Conservation (phyloP, 2,888 invertebrate genomes). For the Trichopria drosophilae region DNA sequence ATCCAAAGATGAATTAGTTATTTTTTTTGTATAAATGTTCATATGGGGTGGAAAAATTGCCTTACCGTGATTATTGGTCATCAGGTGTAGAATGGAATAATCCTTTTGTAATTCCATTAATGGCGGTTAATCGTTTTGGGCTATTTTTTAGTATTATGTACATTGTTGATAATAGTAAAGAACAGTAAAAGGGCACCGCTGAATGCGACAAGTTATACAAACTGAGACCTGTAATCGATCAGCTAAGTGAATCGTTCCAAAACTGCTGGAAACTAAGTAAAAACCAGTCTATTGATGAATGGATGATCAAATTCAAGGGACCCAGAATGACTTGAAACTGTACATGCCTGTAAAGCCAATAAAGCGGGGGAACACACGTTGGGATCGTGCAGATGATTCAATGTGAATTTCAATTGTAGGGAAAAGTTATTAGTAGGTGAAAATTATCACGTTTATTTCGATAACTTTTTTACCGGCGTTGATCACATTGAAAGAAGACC, state of each 20-base stretch:
- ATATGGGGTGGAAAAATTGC: slow-evolving; percentile 37
- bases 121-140: no score
- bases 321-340: slow-evolving; percentile 1
- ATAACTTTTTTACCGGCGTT: slow-evolving; percentile 39
- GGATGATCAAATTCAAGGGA: no score
- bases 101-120: neutral
- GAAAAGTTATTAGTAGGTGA: neutral
- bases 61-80: slow-evolving; percentile 39
- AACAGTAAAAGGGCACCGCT: neutral
- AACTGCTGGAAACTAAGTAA: no score
- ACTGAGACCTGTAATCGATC: slow-evolving; percentile 3
- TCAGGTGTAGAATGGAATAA: slow-evolving; percentile 3
- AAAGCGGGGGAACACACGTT: slow-evolving; percentile 4
- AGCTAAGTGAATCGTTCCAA: neutral
- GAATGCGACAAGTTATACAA: slow-evolving; percentile 19
- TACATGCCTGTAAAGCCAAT: slow-evolving; percentile 8
- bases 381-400: neutral
- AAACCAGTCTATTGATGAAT: slow-evolving; percentile 10
- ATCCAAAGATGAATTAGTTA: slow-evolving; percentile 1
- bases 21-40: slow-evolving; percentile 4
- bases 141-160: neutral
- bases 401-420: neutral
- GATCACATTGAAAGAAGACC: slow-evolving; percentile 36
- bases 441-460: no score
- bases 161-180: neutral